Evolutionary conservation across 2,113 vertebrate genomes (phyloP).

Genomic region (Heloderma charlesbogerti): DNA sequence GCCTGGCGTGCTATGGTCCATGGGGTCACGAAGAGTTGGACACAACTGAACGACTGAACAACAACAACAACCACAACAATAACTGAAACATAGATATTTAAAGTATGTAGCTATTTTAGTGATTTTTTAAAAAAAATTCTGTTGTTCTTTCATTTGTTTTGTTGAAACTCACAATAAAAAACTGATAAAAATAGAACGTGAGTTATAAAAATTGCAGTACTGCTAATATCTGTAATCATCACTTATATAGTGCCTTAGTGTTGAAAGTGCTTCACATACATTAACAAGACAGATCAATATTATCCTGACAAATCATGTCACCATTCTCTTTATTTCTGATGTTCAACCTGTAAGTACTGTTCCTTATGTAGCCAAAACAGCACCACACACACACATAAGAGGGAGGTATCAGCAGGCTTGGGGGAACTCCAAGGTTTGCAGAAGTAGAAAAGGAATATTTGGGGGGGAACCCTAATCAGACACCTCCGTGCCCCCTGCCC

Average conservation of each 20-base stretch:
- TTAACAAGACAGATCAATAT: neutral
- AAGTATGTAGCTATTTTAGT: no score
- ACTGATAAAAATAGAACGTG: constrained; percentile 22
- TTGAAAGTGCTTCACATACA: neutral
- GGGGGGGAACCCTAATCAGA: no score
- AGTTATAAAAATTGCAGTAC: neutral
- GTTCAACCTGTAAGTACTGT: neutral
- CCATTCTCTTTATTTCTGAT: neutral
- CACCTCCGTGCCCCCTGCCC: no score
- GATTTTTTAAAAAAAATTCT: no score
- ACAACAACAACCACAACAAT: no score
- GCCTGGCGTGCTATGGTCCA: no score
- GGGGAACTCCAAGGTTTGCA: neutral
- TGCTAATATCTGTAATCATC: neutral
- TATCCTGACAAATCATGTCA: neutral
- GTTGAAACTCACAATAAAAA: no score
- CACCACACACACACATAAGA: no score
- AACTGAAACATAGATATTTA: no score
- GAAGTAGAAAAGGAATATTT: neutral
- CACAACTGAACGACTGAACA: no score
- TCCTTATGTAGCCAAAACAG: neutral
- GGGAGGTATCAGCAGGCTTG: neutral
- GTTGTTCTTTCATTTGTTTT: no score
- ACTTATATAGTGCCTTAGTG: neutral
- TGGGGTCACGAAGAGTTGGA: no score